A percentile compares a stretch with the other conserved stretches of the same genome.
Conservation (phyloP, 2,797 vertebrate species). For the Fratercula arctica region DNA sequence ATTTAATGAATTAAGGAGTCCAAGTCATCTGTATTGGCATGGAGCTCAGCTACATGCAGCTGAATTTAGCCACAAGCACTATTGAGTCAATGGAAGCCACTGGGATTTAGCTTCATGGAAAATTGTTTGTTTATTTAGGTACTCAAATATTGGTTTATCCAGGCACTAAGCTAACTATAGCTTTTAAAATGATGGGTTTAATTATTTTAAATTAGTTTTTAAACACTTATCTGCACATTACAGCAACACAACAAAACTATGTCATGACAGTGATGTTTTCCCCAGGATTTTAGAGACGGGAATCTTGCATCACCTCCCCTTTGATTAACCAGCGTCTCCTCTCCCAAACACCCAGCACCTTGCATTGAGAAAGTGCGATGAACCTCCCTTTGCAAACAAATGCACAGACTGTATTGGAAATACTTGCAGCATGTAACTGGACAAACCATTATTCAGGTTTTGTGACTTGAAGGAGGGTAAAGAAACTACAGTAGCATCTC, state of each 20-base stretch:
- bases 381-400: background rate
- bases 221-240: background rate
- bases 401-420: background rate
- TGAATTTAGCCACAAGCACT: background rate
- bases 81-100: background rate
- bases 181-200: background rate
- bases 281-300: background rate
- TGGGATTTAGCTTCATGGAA: background rate
- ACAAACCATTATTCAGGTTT: background rate
- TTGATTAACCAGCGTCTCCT: background rate
- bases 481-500: background rate
- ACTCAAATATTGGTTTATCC: background rate
- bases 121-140: background rate
- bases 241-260: background rate
- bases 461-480: background rate
- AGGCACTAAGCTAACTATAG: background rate
- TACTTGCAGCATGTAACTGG: background rate
- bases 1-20: slow-evolving; percentile 23
- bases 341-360: background rate
- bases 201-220: background rate
- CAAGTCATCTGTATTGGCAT: background rate
- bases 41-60: background rate
- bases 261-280: background rate
- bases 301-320: background rate
- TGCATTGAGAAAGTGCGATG: background rate